A percentile compares a stretch with the other conserved stretches of the same genome.
Evolutionary conservation across 2,888 invertebrate species (phyloP).

Genomic region (Drosophila paramelanica): DNA sequence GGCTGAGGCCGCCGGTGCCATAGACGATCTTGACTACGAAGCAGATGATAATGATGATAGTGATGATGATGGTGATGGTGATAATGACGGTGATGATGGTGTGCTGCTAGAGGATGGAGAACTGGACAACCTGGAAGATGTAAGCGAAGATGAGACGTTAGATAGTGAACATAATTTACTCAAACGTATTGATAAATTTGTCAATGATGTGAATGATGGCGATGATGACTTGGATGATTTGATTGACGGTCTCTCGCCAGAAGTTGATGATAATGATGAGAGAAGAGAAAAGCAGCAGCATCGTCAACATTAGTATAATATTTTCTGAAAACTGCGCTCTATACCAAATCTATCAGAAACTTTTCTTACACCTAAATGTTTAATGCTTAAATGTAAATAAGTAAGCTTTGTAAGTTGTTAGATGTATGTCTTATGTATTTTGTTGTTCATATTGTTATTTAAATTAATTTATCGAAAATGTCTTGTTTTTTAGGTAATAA

Average conservation of each 20-base stretch:
- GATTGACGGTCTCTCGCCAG: constrained; percentile 58
- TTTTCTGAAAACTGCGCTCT: constrained; percentile 78
- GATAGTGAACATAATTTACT: constrained; percentile 68
- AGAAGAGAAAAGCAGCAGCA: constrained; percentile 19
- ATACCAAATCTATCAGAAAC: constrained; percentile 83
- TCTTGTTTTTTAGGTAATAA: constrained; percentile 68
- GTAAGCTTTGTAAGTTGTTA: constrained; percentile 61
- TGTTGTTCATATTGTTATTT: constrained; percentile 66
- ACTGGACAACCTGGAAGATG: constrained; percentile 31
- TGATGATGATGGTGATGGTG: constrained; percentile 40
- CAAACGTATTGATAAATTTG: constrained; percentile 77
- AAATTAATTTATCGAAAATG: constrained; percentile 49
- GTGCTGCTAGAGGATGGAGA: constrained; percentile 32
- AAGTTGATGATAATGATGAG: constrained; percentile 27
- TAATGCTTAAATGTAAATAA: constrained; percentile 67
- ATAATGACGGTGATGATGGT: constrained; percentile 44
- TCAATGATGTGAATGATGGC: constrained; percentile 71
- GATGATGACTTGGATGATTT: constrained; percentile 69
- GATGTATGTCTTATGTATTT: constrained; percentile 24
- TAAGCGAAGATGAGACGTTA: constrained; percentile 34
- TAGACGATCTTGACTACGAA: constrained; percentile 55
- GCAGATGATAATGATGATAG: constrained; percentile 33
- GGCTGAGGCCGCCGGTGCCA: constrained; percentile 19
- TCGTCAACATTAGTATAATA: constrained; percentile 37
- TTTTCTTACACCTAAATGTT: constrained; percentile 60